Conservation (phyloP, 1,140 invertebrate genomes). For the Octopus bimaculoides region DNA sequence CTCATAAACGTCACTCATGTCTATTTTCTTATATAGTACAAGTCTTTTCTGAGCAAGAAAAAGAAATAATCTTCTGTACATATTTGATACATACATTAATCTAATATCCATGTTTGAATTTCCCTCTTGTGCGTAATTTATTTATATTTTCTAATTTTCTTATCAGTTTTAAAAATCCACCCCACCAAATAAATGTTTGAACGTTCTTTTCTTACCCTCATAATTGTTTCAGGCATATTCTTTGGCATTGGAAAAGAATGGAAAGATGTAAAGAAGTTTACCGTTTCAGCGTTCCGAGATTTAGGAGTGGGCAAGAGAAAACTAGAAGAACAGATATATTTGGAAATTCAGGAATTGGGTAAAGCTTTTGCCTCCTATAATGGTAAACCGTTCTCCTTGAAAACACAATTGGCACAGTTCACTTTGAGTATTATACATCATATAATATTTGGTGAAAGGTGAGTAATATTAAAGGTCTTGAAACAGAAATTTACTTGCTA, state of each 20-base stretch:
- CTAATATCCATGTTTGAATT: too few species aligned
- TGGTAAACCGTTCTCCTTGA: constrained; percentile 13
- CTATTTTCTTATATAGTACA: too few species aligned
- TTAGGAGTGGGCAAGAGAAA: constrained; percentile 68
- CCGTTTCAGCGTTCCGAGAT: constrained; percentile 80
- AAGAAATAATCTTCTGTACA: too few species aligned
- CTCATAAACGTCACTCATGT: too few species aligned
- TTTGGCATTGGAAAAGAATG: constrained; percentile 87
- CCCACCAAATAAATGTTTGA: too few species aligned
- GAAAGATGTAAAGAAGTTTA: constrained; percentile 86
- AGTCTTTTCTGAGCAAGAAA: too few species aligned
- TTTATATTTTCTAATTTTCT: too few species aligned
- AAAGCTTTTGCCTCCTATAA: constrained; percentile 4
- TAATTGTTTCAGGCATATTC: constrained; percentile 68
- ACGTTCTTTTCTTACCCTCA: too few species aligned
- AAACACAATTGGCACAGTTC: constrained; percentile 20
- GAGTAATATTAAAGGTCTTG: background rate
- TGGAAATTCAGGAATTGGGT: constrained; percentile 20
- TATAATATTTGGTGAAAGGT: constrained; percentile 31
- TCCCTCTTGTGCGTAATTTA: too few species aligned
- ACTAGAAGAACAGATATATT: constrained; percentile 26
- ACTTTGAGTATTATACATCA: constrained; percentile 32
- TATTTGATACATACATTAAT: too few species aligned
- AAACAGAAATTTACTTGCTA: too few species aligned
- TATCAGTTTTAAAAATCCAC: too few species aligned